These are phyloP conservation scores for Raja brachyura DNA, from an alignment of 2,113 vertebrate species.

Conservation along the genomic window DNA sequence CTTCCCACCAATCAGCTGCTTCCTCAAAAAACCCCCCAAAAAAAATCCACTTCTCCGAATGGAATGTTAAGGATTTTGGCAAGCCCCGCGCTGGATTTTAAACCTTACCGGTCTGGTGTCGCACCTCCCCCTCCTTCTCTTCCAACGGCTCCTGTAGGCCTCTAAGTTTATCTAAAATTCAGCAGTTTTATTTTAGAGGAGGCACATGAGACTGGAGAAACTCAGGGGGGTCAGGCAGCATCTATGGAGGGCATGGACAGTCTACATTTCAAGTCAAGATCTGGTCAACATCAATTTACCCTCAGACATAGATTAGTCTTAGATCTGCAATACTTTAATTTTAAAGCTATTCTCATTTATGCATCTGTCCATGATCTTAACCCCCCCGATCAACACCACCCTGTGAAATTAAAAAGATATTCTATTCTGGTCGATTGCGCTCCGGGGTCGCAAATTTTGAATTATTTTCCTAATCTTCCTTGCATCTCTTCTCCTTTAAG, in stretches of 20 bases:
- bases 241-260: too few species aligned
- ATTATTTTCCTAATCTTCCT: not conserved
- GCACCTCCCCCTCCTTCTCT: too few species aligned
- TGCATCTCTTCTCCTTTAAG: not conserved
- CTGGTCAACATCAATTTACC: not conserved
- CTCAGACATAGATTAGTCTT: not conserved
- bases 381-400: not conserved
- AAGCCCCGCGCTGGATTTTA: too few species aligned
- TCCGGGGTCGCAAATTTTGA: not conserved
- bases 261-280: too few species aligned
- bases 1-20: too few species aligned
- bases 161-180: not conserved
- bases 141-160: too few species aligned
- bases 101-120: too few species aligned
- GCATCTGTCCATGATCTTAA: not conserved
- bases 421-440: not conserved
- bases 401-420: not conserved
- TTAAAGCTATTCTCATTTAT: not conserved
- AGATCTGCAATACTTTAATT: not conserved
- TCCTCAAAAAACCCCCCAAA: too few species aligned
- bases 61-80: too few species aligned
- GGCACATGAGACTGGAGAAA: too few species aligned
- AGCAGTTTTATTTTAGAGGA: not conserved
- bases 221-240: too few species aligned
- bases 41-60: too few species aligned